Percentiles rank a stretch among this genome's conserved stretches.
These are phyloP conservation scores for Ptychobarbus kaznakovi DNA, from an alignment of 2,797 vertebrate species.

Conservation along the genomic window DNA sequence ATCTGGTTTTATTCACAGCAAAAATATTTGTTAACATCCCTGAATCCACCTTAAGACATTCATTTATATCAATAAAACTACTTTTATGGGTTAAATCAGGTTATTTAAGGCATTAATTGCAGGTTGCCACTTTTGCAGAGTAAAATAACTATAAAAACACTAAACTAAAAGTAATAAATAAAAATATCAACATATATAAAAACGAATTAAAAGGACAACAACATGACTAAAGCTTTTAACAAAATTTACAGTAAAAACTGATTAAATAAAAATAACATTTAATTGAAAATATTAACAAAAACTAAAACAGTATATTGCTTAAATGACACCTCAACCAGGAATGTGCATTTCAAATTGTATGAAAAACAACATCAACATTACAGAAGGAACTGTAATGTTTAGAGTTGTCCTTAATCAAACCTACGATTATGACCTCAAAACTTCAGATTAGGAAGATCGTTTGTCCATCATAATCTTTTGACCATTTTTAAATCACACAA, in stretches of 20 bases:
- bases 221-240: too few species aligned
- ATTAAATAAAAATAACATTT: too few species aligned
- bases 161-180: neutral
- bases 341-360: neutral
- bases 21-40: neutral
- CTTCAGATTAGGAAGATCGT: neutral
- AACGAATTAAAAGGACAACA: too few species aligned
- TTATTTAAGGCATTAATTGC: neutral
- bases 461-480: neutral
- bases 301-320: neutral
- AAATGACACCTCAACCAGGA: neutral
- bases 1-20: neutral
- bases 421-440: neutral
- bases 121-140: neutral
- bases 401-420: neutral
- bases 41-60: neutral
- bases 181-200: neutral
- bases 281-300: neutral
- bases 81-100: neutral
- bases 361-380: neutral
- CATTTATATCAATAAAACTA: neutral
- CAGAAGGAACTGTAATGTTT: neutral
- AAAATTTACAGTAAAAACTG: too few species aligned
- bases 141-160: neutral
- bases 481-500: neutral